phyloP scores from a whole-genome alignment of 2,888 invertebrate species.

The Amblyjoppa fuscipennis region DNA sequence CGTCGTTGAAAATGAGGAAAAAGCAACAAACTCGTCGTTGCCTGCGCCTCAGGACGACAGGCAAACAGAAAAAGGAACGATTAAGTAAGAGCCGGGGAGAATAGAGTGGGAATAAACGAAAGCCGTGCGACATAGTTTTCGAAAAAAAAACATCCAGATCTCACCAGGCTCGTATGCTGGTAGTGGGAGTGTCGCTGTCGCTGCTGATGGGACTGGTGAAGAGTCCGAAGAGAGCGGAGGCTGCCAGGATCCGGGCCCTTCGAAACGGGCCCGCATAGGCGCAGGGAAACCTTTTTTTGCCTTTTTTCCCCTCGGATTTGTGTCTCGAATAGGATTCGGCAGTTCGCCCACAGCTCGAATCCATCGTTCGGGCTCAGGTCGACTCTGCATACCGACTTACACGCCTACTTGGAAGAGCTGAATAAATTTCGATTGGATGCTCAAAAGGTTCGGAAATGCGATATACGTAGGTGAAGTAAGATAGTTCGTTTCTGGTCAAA shows the following conservation, averaged over 20 bases:
- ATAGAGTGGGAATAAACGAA: slow-evolving; percentile 42
- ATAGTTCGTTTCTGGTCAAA: background rate
- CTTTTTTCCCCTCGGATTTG: background rate
- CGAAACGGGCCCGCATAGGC: slow-evolving; percentile 69
- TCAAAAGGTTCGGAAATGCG: background rate
- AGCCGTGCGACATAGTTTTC: slow-evolving; percentile 56
- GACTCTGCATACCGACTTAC: slow-evolving; percentile 72
- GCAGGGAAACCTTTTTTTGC: slow-evolving; percentile 50
- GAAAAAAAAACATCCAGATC: slow-evolving; percentile 70
- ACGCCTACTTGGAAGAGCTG: slow-evolving; percentile 54
- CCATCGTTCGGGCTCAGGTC: slow-evolving; percentile 68
- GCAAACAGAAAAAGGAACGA: slow-evolving; percentile 32
- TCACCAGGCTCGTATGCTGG: slow-evolving; percentile 20
- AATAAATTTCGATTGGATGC: background rate
- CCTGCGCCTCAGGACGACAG: background rate
- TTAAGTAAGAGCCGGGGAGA: slow-evolving; percentile 25
- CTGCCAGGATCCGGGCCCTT: slow-evolving; percentile 76
- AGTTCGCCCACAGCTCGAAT: slow-evolving; percentile 54
- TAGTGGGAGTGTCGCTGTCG: slow-evolving; percentile 4
- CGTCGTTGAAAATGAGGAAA: slow-evolving; percentile 39
- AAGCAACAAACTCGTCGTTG: background rate
- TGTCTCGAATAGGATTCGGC: slow-evolving; percentile 10
- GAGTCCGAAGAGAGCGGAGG: slow-evolving; percentile 63
- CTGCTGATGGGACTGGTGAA: background rate
- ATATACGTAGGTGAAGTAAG: background rate